Evolutionary conservation across 2,797 vertebrate genomes (phyloP), one percentile per base, ranked within the genome.

Genomic region (Cirrhinus molitorella): DNA sequence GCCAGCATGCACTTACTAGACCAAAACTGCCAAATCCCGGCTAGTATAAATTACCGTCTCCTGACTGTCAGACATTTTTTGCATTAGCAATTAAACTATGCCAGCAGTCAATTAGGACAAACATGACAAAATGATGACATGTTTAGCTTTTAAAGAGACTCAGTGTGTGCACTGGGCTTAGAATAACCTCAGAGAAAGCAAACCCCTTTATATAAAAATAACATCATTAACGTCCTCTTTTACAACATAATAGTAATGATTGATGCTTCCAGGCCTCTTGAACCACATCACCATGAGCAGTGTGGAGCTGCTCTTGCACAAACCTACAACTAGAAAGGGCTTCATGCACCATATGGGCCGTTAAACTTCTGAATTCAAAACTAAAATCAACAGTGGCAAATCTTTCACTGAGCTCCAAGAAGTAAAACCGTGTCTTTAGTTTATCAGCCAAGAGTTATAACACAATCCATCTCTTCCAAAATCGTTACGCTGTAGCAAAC

Each of bases 201-300:
- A 81, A 74, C 37, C 14, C 43, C 28, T 81, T 73, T 72, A 40
- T 61, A 25, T 49, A 73, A 81, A 81, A 53, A 74, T n/a, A 80
- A 47, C 80, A 74, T 51, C 57, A 74, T 65, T 65, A 73, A 73
- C 4, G 9, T 81, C 43, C 43, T 23, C 45, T 65, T 73, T 65
- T 21, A 55, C 66, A 71, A n/a, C 49, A n/a, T 71, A 81, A 51
- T 49, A 40, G 57, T 53, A 40, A 40, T 47, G 57, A 73, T 65
- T 21, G 45, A 81, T 73, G 59, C 53, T 53, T 40, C 17, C 31
- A 59, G 68, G 28, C 72, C 13, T 63, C 14, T 13, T 19, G 16
- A 74, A 53, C 9, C 16, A 40, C 80, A 65, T 63, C 14, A 17
- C 25, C 25, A 63, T 63, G 59, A 61, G 25, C 6, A 16, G 9